phyloP scores from a whole-genome alignment of 2,888 invertebrate species.

The Ornithoptera priamus region DNA sequence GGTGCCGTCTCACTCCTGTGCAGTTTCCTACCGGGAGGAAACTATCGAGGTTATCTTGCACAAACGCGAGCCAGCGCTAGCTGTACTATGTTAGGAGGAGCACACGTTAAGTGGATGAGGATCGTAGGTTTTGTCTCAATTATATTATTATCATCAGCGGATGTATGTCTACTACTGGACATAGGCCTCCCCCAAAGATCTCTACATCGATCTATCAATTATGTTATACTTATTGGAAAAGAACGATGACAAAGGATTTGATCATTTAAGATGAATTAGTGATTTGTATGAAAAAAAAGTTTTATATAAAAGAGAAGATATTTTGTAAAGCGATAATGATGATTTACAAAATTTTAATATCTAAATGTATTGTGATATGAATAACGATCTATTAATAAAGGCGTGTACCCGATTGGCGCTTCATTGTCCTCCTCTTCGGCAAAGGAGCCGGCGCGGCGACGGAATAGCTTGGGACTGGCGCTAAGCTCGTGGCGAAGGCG shows the following conservation, averaged over 20 bases:
- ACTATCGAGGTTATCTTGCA: slow-evolving; percentile 76
- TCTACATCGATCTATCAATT: no score
- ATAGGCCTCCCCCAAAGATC: no score
- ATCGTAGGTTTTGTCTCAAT: slow-evolving; percentile 1
- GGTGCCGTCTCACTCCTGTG: slow-evolving; percentile 89
- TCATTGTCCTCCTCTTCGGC: slow-evolving; percentile 75
- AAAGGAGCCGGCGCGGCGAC: slow-evolving; percentile 71
- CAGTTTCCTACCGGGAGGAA: slow-evolving; percentile 78
- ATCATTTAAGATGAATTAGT: no score
- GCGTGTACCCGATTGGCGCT: slow-evolving; percentile 65
- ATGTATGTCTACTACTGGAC: background rate
- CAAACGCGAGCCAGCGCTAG: slow-evolving; percentile 47
- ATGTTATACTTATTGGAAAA: no score
- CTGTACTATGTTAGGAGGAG: slow-evolving; percentile 53
- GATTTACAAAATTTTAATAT: no score
- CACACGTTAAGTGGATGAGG: slow-evolving; percentile 39
- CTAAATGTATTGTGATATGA: background rate
- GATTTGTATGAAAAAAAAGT: no score
- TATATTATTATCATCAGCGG: background rate
- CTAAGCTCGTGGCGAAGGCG: slow-evolving; percentile 73
- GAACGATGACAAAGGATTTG: no score
- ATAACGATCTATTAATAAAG: background rate
- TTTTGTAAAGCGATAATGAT: no score
- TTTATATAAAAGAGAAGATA: no score
- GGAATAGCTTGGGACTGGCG: slow-evolving; percentile 86